Percentiles rank a stretch among this genome's conserved stretches.
Evolutionary conservation across 2,888 invertebrate species (phyloP).

Genomic region (Scaptodrosophila latifasciaeformis): DNA sequence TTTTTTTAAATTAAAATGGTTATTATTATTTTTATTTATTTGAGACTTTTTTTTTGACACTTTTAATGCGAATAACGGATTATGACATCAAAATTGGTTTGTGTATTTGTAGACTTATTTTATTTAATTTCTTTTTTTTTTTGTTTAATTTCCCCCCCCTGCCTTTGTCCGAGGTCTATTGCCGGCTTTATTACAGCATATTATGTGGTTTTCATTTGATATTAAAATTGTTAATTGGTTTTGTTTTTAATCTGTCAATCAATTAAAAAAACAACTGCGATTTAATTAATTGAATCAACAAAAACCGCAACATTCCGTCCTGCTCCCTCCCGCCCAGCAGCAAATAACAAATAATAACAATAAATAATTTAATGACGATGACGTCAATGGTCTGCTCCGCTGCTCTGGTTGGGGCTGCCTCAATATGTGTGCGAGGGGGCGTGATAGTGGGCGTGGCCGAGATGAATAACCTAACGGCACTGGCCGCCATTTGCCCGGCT

Average conservation of each 20-base stretch:
- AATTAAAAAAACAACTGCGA: conserved; percentile 70
- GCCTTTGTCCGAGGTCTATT: not conserved
- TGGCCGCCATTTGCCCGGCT: conserved; percentile 27
- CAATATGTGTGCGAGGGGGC: conserved; percentile 26
- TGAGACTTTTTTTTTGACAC: no score
- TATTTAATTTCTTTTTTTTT: conserved; percentile 12
- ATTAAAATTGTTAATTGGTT: conserved; percentile 72
- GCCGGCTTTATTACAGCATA: conserved; percentile 63
- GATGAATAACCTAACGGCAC: conserved; percentile 29
- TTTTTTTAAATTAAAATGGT: conserved; percentile 68
- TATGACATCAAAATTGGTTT: conserved; percentile 59
- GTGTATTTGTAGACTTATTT: conserved; percentile 1
- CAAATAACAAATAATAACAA: conserved; percentile 31
- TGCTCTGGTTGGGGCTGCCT: conserved; percentile 3
- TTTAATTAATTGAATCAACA: conserved; percentile 69
- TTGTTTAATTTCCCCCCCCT: conserved; percentile 20
- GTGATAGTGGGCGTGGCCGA: conserved; percentile 27
- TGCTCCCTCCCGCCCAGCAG: not conserved
- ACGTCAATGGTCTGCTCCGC: conserved; percentile 30
- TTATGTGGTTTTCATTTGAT: conserved; percentile 69
- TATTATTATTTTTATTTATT: no score
- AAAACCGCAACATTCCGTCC: conserved; percentile 53
- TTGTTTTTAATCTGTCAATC: conserved; percentile 72
- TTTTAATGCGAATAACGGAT: conserved; percentile 62
- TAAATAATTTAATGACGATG: conserved; percentile 52